Evolutionary conservation across 2,113 vertebrate species (phyloP), one percentile per base, ranked within the genome.

Genomic region (Rhinoptilus africanus): DNA sequence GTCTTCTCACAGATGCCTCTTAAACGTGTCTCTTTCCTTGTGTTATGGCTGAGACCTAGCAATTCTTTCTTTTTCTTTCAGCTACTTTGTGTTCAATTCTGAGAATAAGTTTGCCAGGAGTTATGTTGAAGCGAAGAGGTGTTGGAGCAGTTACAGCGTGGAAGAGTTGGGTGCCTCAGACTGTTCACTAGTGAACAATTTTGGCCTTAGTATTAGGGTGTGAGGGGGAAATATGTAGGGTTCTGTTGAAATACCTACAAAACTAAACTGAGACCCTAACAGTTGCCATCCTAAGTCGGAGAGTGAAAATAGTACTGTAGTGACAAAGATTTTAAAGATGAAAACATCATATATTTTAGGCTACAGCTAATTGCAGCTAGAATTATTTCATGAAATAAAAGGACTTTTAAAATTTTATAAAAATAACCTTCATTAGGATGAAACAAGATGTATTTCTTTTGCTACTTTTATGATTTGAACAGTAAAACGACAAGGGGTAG

Each of bases 211-310:
- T 43, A 10, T 8, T 51, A 59, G 41, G 2, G 1, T 11, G 5
- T 34, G 17, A 76, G 11, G 4, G 15, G 12, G 4, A 73, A 68
- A 39, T 78, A 28, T 0, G 4, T 32, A 7, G 8, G 3, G 3
- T 64, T 76, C 16, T 66, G 7, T 34, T 82, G 34, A 88, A 95
- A 78, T 68, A 39, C 9, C 14, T 79, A 10, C 13, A 54, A 27
- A 88, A 78, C 59, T 8, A 2, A 30, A 32, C 16, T 10, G 39
- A 62, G n/a, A 41, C 12, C 3, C 10, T 37, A 30, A 20, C 14
- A 54, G 14, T 79, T 43, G 62, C 20, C 24, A 16, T 68, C 7
- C 3, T 57, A 6, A 45, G 17, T 53, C 5, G 32, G 41, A 71
- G 47, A 3, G 8, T 76, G 10, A 80, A 34, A 75, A 67, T 12